phyloP scores from a whole-genome alignment of 2,113 vertebrate genomes.

The Riparia riparia region DNA sequence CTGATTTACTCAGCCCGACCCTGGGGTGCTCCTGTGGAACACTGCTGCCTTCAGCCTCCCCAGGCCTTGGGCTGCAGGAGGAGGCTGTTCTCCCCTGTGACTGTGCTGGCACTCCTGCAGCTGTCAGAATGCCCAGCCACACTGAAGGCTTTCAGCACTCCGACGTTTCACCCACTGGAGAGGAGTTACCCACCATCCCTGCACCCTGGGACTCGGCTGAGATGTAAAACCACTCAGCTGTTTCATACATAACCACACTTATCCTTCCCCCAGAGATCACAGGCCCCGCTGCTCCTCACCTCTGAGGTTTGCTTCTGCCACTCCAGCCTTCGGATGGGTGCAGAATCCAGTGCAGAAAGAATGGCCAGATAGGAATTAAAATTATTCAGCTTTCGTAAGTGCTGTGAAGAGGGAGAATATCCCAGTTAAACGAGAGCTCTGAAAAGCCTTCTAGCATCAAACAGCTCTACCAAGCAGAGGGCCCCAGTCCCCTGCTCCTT shows the following conservation, averaged over 20 bases:
- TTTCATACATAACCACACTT: not conserved
- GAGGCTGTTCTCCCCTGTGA: not conserved
- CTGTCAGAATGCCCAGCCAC: not conserved
- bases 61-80: not conserved
- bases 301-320: conserved; percentile 99
- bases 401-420: conserved; percentile 72
- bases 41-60: not conserved
- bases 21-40: rapidly evolving
- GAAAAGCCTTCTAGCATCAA: not conserved
- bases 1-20: not conserved
- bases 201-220: not conserved
- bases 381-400: conserved; percentile 98
- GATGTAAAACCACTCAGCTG: not conserved
- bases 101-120: not conserved
- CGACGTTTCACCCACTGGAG: not conserved
- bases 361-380: conserved; percentile 99
- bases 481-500: not conserved
- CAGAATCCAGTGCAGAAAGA: conserved; percentile 95
- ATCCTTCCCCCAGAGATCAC: not conserved
- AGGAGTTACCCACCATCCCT: not conserved
- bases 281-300: conserved; percentile 73
- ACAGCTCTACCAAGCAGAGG: not conserved
- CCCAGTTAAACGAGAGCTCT: not conserved
- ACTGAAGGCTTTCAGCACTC: not conserved
- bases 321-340: conserved; percentile 94